Evolutionary conservation across 2,113 vertebrate genomes (phyloP).

Genomic region (Lycaon pictus): DNA sequence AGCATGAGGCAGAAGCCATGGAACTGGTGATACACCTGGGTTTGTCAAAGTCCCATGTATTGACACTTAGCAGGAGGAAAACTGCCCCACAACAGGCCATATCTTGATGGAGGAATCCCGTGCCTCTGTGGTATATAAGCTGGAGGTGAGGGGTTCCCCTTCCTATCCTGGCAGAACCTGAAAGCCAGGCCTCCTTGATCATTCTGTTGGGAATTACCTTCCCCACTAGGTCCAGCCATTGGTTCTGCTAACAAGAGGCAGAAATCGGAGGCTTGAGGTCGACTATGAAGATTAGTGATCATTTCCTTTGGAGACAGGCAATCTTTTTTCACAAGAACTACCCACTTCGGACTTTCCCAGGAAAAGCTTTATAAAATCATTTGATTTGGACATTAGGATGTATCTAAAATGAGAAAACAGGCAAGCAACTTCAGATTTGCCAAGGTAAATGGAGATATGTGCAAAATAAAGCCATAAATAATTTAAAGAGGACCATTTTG

Average conservation of each 20-base stretch:
- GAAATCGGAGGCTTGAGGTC: no score
- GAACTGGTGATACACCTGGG: background rate
- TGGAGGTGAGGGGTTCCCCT: background rate
- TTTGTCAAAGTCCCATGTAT: rapidly evolving
- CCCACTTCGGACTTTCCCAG: background rate
- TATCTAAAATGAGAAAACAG: conserved; percentile 34
- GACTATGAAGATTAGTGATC: no score
- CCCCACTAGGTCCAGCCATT: background rate
- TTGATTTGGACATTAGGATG: background rate
- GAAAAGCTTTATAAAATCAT: background rate
- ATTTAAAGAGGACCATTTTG: background rate
- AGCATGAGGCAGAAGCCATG: rapidly evolving
- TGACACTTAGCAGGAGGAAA: rapidly evolving
- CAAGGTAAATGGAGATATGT: background rate
- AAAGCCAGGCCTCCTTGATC: background rate
- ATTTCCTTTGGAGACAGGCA: background rate
- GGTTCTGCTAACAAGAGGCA: background rate
- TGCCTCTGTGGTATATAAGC: rapidly evolving
- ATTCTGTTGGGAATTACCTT: background rate
- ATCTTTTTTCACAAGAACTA: conserved; percentile 19
- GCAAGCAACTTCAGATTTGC: background rate
- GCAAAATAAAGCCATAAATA: background rate
- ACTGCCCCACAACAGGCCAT: rapidly evolving
- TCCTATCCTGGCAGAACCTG: background rate
- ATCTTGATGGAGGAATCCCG: rapidly evolving